Percentiles rank a stretch among this genome's conserved stretches.
Conservation (phyloP, 2,797 vertebrate species). For the Urophycis tenuis region DNA sequence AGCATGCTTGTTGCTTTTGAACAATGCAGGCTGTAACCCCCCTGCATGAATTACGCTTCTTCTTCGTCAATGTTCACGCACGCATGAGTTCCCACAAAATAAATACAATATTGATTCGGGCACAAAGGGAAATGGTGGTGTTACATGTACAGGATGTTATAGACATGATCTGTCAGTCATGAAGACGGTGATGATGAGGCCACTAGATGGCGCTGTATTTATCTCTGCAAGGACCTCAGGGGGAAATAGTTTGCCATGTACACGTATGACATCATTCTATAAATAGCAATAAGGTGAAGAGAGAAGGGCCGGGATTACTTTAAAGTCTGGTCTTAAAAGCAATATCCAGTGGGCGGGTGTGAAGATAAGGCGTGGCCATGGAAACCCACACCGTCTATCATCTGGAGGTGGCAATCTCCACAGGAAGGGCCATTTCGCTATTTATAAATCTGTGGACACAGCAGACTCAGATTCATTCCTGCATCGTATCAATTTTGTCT, state of each 20-base stretch:
- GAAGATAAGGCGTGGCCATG: conserved; percentile 30
- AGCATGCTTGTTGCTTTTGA: conserved; percentile 5
- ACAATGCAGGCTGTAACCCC: conserved; percentile 28
- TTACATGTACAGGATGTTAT: background rate
- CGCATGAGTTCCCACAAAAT: background rate
- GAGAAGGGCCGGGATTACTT: conserved; percentile 26
- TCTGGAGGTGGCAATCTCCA: conserved; percentile 39
- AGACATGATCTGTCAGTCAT: no score
- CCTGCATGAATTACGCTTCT: conserved; percentile 43
- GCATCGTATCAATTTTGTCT: conserved; percentile 9
- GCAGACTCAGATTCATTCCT: conserved; percentile 1
- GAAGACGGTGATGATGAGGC: conserved; percentile 10
- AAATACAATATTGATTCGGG: background rate
- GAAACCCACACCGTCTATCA: conserved; percentile 40
- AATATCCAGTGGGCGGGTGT: conserved; percentile 31
- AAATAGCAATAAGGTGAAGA: conserved; percentile 36
- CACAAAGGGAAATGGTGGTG: background rate
- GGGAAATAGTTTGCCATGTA: conserved; percentile 24
- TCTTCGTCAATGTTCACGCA: background rate
- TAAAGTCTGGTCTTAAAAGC: conserved; percentile 18
- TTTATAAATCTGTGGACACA: conserved; percentile 36
- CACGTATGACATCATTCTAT: conserved; percentile 22
- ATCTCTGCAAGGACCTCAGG: conserved; percentile 6
- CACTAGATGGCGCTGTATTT: conserved; percentile 56
- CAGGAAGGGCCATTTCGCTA: conserved; percentile 45